Percentiles rank a stretch among this genome's conserved stretches.
Evolutionary conservation across 2,113 vertebrate species (phyloP).

Genomic region (Ploceus nigricollis): DNA sequence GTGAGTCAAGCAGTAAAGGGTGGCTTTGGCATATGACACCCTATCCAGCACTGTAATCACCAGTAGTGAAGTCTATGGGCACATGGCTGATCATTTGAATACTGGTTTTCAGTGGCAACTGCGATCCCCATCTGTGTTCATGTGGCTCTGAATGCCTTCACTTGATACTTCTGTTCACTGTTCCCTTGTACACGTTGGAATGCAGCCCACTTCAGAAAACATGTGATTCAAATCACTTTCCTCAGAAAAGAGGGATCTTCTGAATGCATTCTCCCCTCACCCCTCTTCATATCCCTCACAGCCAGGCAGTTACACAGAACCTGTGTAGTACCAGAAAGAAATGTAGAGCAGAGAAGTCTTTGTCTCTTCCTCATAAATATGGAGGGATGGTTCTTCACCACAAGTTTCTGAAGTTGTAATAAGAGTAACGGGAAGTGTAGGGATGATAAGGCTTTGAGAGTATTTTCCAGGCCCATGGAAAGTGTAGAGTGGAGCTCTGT

Average conservation of each 20-base stretch:
- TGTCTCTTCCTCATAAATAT: background rate
- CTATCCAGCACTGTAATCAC: background rate
- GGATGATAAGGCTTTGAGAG: background rate
- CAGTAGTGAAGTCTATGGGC: background rate
- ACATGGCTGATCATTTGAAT: slow-evolving; percentile 37
- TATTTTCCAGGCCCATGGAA: background rate
- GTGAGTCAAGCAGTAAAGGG: background rate
- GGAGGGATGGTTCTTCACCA: background rate
- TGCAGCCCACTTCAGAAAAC: slow-evolving; percentile 54
- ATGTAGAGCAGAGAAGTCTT: background rate
- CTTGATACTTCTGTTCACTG: slow-evolving; percentile 24
- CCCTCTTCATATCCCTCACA: background rate
- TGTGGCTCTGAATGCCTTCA: slow-evolving; percentile 43
- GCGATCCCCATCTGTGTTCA: slow-evolving; percentile 21
- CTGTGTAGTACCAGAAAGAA: background rate
- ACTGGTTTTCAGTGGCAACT: slow-evolving; percentile 33
- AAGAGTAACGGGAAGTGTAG: background rate
- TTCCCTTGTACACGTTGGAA: background rate
- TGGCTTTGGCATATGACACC: background rate
- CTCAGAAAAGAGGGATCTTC: background rate
- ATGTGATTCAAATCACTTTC: slow-evolving; percentile 13
- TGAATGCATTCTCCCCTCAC: background rate
- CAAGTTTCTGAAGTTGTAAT: background rate
- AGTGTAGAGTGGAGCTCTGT: background rate
- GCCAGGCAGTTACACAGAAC: background rate